Evolutionary conservation across 1,140 invertebrate species (phyloP).

Genomic region (Aphelinus atriplicis): DNA sequence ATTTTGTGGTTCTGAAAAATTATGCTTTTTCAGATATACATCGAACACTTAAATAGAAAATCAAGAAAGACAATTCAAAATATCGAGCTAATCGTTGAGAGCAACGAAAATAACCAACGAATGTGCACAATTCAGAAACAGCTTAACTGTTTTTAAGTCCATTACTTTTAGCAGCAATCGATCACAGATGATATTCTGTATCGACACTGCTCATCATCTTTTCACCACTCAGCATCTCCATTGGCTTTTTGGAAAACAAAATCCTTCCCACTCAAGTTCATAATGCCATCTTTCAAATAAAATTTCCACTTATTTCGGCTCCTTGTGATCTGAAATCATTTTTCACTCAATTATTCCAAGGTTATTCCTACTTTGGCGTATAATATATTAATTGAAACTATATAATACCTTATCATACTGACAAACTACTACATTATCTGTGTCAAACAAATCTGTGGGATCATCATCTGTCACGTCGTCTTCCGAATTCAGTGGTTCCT

Average conservation of each 20-base stretch:
- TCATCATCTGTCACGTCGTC: slow-evolving; percentile 98
- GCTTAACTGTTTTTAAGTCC: slow-evolving; percentile 16
- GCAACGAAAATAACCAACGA: slow-evolving; percentile 22
- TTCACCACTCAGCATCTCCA: slow-evolving; percentile 98
- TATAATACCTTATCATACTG: slow-evolving; percentile 94
- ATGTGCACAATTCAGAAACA: slow-evolving; percentile 29
- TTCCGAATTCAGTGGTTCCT: slow-evolving; percentile 94
- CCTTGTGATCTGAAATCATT: slow-evolving; percentile 84
- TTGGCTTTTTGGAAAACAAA: slow-evolving; percentile 99
- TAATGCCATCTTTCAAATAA: slow-evolving; percentile 99
- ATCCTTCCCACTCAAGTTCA: slow-evolving; percentile 98
- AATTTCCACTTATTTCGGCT: slow-evolving; percentile 99
- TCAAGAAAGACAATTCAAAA: slow-evolving; percentile 15
- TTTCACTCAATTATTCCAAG: slow-evolving; percentile 3
- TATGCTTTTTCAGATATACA: neutral
- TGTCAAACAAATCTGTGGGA: slow-evolving; percentile 93
- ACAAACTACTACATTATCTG: slow-evolving; percentile 98
- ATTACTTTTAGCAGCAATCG: slow-evolving; percentile 31
- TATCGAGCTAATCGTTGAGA: neutral
- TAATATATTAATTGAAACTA: slow-evolving; percentile 12
- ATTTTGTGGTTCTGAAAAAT: slow-evolving; percentile 16
- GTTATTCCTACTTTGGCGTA: neutral
- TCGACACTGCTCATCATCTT: slow-evolving; percentile 19
- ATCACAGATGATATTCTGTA: slow-evolving; percentile 22
- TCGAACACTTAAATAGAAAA: slow-evolving; percentile 3